These are phyloP conservation scores for Lipotes vexillifer DNA, from an alignment of 2,113 vertebrate species.

Conservation along the genomic window DNA sequence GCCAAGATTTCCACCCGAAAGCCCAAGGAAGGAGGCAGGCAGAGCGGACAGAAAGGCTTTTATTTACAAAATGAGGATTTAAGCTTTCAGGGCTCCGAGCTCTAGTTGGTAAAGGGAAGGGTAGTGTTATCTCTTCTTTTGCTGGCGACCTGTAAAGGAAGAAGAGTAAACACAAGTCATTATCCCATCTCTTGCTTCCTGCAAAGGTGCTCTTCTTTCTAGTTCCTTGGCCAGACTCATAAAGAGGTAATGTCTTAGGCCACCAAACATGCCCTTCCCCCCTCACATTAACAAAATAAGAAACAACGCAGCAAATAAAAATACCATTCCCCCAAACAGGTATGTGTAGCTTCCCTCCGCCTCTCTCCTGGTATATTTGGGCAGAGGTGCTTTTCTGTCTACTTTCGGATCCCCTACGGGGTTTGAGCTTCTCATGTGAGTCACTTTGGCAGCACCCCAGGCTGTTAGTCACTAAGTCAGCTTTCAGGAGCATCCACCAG, in stretches of 20 bases:
- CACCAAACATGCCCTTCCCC: background rate
- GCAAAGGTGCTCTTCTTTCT: background rate
- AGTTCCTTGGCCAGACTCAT: background rate
- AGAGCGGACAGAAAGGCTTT: constrained; percentile 59
- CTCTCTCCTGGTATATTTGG: background rate
- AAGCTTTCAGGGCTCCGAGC: background rate
- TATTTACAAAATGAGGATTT: constrained; percentile 68
- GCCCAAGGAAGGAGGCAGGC: constrained; percentile 23
- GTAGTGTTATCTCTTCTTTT: constrained; percentile 78
- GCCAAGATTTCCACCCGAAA: constrained; percentile 63
- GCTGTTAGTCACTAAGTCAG: background rate
- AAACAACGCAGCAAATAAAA: background rate
- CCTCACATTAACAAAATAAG: background rate
- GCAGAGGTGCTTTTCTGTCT: background rate
- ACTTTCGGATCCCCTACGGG: background rate
- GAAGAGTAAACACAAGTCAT: background rate
- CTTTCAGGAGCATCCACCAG: background rate
- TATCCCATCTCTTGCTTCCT: background rate
- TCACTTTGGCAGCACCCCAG: background rate
- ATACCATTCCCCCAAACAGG: background rate
- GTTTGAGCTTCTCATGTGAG: background rate
- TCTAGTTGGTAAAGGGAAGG: background rate
- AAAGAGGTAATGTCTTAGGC: background rate
- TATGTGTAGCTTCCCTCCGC: background rate
- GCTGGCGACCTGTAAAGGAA: constrained; percentile 76